These are phyloP conservation scores for Artemisiospiza belli DNA, from an alignment of 2,113 vertebrate species.

Conservation along the genomic window DNA sequence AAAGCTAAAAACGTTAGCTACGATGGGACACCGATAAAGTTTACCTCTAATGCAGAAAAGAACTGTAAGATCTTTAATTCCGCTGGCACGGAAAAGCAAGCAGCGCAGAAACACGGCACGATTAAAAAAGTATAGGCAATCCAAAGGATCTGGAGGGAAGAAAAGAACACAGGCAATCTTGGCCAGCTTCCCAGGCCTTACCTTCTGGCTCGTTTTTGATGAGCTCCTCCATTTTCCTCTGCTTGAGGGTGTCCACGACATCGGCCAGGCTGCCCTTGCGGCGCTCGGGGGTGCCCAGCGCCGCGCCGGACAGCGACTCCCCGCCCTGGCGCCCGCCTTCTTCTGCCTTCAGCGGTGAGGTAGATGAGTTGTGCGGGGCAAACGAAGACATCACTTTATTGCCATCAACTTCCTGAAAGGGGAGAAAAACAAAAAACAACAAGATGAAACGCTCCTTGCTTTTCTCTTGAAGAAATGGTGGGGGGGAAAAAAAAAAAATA, in stretches of 20 bases:
- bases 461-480: background rate
- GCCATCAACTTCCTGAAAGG: conserved; percentile 89
- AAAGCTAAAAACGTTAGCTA: background rate
- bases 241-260: conserved; percentile 97
- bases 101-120: background rate
- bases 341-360: conserved; percentile 97
- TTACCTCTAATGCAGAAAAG: background rate
- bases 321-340: conserved; percentile 87
- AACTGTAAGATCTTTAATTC: background rate
- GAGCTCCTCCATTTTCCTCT: conserved; percentile 99
- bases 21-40: background rate
- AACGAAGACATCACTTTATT: conserved; percentile 95
- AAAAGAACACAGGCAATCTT: background rate
- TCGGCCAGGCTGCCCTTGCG: conserved; percentile 98
- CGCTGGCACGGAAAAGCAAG: background rate
- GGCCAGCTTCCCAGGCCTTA: conserved; percentile 71
- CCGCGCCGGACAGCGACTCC: conserved; percentile 82
- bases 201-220: conserved; percentile 99
- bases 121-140: background rate
- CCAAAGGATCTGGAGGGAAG: background rate
- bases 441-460: conserved; percentile 23
- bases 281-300: conserved; percentile 91
- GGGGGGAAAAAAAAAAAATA: background rate
- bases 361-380: conserved; percentile 95
- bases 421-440: background rate